Base-by-base conservation (phyloP, 2,113 vertebrate species). In the Colaptes auratus region DNA sequence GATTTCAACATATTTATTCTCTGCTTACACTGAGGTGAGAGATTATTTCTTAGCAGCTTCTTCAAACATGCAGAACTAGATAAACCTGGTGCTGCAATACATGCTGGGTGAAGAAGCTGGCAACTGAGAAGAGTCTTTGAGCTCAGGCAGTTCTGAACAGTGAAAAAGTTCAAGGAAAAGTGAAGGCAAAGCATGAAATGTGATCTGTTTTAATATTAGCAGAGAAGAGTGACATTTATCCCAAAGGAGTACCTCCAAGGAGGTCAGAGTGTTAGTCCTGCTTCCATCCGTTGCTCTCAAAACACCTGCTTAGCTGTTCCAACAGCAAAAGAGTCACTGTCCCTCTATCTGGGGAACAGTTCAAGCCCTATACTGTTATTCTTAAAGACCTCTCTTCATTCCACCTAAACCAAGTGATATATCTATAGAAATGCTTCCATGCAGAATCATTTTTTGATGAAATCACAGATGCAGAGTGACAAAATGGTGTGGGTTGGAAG, bases 71-170 rank as follows among this genome's bases (percentile, higher is more conserved):
- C 12, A 59, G 56, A n/a, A 55, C 9, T 50, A n/a, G 30, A 71
- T 50, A 73, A 70, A 77, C 23, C 23, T 80, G 56, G 46, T 39
- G 33, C 28, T 8, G 8, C 24, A 61, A 30, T 1, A 0, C 42
- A 44, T 0, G 0, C 46, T 76, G 16, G 23, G n/a, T 14, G 19
- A 66, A 17, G 20, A 80, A 77, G 8, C 0, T 66, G 25, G 27
- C 15, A 19, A 59, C 15, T 53, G 9, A 76, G n/a, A 52, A 76
- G n/a, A 55, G n/a, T 5, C 52, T 42, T 77, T 70, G 56, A 86
- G 14, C n/a, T 84, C 33, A 50, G 53, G 44, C 1, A 7, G 3
- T 23, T 69, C 31, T 73, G 10, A 8, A 30, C 31, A 86, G 61
- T 30, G 35, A 46, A 88, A 80, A 76, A 80, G 39, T 5, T 59